Evolutionary conservation across 2,888 invertebrate genomes (phyloP), one percentile per base, ranked within the genome.

Genomic region (Stenichneumon culpator): DNA sequence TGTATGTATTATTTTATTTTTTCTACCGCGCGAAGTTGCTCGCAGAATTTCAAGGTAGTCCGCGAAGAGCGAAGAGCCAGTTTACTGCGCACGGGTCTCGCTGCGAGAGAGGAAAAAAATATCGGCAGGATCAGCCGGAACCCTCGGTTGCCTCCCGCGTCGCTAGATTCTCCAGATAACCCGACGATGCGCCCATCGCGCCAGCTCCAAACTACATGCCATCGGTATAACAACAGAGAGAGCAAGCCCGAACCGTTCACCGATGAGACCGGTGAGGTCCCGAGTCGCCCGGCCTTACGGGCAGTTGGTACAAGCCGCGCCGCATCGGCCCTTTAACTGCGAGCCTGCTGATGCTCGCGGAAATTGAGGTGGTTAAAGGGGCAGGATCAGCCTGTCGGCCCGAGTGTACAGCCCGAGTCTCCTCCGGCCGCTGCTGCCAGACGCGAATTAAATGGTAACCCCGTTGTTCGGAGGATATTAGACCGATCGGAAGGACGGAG

Each of bases 61-160:
- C 68, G 68, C 36, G 50, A 69, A 36, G 44, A 60, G 44, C 65
- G 63, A 47, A 47, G 36, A 19, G 22, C 57, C 25, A 22, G 57
- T 57, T 25, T 57, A 14, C 11, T 50, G 44, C 44, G n/a, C 69
- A 28, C 39, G 39, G 39, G 16, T 39, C 28, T 25, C 14, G 16
- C 67, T 52, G 3, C 9, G 36, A 25, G 14, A 36, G 44, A 25
- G 60, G 44, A 36, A 63, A 67, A 65, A 70, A 69, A 74, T 57
- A 39, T 69, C 54, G 60, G 54, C 50, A 68, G 77, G 63, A 79
- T 86, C 68, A 47, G 69, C 68, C 44, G 54, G 60, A 69, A 57
- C 75, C 77, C 72, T 47, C 74, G 81, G 79, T 84, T 87, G 83
- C 90, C 90, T 89, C 87, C 89, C 89, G 90, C 90, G 86, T 89